Evolutionary conservation across 2,888 invertebrate species (phyloP).

Genomic region (Ichneumoninae sp.): DNA sequence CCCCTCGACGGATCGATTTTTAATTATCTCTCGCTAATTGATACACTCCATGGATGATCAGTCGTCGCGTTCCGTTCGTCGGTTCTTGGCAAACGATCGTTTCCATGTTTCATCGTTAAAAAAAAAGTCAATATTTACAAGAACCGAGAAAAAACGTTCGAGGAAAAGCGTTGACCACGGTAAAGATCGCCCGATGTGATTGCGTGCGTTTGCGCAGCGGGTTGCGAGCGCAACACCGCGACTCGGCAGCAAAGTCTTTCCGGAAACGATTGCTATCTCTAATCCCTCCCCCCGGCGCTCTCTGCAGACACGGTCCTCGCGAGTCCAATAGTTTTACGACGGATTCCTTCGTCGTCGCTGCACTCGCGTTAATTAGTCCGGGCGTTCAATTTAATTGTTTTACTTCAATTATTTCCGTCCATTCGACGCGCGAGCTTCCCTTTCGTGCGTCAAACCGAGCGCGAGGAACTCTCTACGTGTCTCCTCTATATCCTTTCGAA

Average conservation of each 20-base stretch:
- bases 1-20: background rate
- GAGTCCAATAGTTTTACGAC: slow-evolving; percentile 38
- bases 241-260: slow-evolving; percentile 10
- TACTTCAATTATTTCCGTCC: slow-evolving; percentile 64
- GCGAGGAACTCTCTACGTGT: slow-evolving; percentile 45
- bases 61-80: background rate
- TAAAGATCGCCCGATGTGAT: slow-evolving; percentile 33
- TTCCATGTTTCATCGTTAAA: background rate
- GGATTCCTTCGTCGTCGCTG: slow-evolving; percentile 48
- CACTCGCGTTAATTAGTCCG: slow-evolving; percentile 57
- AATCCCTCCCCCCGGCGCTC: background rate
- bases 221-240: background rate
- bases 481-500: slow-evolving; percentile 30
- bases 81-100: background rate
- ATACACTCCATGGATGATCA: slow-evolving; percentile 5
- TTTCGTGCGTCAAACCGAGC: slow-evolving; percentile 17
- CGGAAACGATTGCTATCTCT: slow-evolving; percentile 14
- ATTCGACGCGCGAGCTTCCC: slow-evolving; percentile 46
- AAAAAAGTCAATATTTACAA: background rate
- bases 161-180: background rate
- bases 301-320: background rate
- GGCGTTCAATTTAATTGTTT: slow-evolving; percentile 65
- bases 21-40: background rate
- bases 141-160: background rate
- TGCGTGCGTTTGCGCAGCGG: background rate